Percentiles rank a stretch among this genome's conserved stretches.
Conservation (phyloP, 2,113 vertebrate species). For the Propithecus coquereli region DNA sequence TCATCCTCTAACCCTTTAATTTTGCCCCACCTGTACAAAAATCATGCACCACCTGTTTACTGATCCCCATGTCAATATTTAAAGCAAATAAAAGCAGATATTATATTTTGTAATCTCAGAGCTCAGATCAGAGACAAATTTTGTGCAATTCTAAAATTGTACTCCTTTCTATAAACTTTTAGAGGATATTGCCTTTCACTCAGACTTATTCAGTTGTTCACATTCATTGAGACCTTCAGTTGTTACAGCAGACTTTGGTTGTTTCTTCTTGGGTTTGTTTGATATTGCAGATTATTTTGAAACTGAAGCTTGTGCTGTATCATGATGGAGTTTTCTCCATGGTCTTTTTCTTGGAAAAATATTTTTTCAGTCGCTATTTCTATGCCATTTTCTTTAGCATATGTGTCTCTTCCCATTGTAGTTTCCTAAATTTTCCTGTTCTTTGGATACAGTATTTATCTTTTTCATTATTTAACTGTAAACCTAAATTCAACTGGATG, state of each 20-base stretch:
- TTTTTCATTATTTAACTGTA: background rate
- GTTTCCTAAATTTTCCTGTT: background rate
- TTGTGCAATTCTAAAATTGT: background rate
- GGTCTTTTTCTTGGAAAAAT: background rate
- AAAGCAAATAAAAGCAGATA: background rate
- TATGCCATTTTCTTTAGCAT: background rate
- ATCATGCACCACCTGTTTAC: background rate
- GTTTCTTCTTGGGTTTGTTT: fast-evolving
- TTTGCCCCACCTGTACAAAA: background rate
- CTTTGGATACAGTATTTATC: background rate
- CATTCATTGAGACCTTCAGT: background rate
- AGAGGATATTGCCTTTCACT: background rate
- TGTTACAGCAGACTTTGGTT: no score
- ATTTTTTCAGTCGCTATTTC: background rate
- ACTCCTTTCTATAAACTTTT: background rate
- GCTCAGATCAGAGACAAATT: background rate
- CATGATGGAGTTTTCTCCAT: background rate
- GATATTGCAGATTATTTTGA: background rate
- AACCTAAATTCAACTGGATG: background rate
- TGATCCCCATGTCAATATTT: background rate
- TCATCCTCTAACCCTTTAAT: background rate
- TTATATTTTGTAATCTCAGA: background rate
- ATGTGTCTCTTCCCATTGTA: background rate
- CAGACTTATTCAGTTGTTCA: background rate
- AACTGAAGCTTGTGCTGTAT: background rate